phyloP scores from a whole-genome alignment of 2,113 vertebrate species.

The Helogale parvula region DNA sequence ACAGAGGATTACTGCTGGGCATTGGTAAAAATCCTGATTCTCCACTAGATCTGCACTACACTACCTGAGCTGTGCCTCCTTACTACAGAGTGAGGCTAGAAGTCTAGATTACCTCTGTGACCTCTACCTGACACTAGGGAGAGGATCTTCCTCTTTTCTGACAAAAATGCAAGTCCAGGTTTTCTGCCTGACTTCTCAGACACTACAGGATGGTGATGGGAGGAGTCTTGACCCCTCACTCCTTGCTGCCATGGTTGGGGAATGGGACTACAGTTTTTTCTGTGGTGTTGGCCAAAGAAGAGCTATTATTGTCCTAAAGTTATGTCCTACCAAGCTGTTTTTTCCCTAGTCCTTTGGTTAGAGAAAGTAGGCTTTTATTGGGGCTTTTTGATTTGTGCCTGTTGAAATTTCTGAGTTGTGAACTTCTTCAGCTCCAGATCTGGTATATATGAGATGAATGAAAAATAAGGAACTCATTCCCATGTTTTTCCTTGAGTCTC shows the following conservation, averaged over 20 bases:
- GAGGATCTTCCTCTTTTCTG: not conserved
- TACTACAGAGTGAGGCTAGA: not conserved
- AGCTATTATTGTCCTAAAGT: not conserved
- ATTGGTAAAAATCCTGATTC: not conserved
- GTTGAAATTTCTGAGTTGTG: not conserved
- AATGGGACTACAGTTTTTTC: not conserved
- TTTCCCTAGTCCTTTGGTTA: not conserved
- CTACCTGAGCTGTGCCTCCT: not conserved
- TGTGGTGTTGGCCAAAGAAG: not conserved
- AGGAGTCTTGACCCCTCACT: not conserved
- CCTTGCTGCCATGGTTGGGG: not conserved
- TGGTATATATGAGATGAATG: not conserved
- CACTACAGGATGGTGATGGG: not conserved
- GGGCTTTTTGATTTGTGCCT: not conserved
- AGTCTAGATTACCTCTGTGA: not conserved
- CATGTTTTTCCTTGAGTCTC: not conserved
- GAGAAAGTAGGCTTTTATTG: not conserved
- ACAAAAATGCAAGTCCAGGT: not conserved
- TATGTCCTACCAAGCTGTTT: not conserved
- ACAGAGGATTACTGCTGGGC: rapidly evolving
- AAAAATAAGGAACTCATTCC: not conserved
- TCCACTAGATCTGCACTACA: not conserved
- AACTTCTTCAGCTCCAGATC: not conserved
- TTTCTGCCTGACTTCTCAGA: not conserved
- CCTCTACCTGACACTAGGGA: not conserved